These are phyloP conservation scores for Parascotia fuliginaria DNA, from an alignment of 2,888 invertebrate species.

Conservation along the genomic window DNA sequence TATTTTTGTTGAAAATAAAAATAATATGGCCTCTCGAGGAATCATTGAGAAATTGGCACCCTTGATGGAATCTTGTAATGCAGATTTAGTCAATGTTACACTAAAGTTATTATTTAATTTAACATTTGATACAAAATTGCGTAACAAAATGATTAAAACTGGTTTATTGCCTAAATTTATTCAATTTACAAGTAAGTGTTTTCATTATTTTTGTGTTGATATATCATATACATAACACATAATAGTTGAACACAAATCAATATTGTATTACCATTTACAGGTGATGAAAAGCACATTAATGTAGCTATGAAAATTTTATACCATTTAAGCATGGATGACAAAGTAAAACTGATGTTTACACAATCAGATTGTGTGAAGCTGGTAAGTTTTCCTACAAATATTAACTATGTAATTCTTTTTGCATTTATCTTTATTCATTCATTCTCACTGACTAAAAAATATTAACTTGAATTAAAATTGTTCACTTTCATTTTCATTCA, in stretches of 20 bases:
- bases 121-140: conserved; percentile 95
- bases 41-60: conserved; percentile 94
- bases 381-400: too few species aligned
- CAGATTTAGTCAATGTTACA: conserved; percentile 92
- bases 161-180: conserved; percentile 96
- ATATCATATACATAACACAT: too few species aligned
- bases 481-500: too few species aligned
- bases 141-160: conserved; percentile 95
- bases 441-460: too few species aligned
- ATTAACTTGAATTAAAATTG: too few species aligned
- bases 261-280: conserved; percentile 58
- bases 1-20: conserved; percentile 97
- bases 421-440: too few species aligned
- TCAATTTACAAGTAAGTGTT: conserved; percentile 90
- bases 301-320: conserved; percentile 94
- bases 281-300: conserved; percentile 92
- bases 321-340: conserved; percentile 97
- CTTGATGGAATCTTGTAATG: conserved; percentile 88
- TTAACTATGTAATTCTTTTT: too few species aligned
- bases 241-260: background rate
- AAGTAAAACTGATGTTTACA: conserved; percentile 96
- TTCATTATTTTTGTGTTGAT: background rate
- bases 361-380: conserved; percentile 97
- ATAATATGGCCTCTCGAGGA: conserved; percentile 93
- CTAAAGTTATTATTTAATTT: conserved; percentile 97